Evolutionary conservation across 2,888 invertebrate species (phyloP).

Genomic region (Cancer borealis): DNA sequence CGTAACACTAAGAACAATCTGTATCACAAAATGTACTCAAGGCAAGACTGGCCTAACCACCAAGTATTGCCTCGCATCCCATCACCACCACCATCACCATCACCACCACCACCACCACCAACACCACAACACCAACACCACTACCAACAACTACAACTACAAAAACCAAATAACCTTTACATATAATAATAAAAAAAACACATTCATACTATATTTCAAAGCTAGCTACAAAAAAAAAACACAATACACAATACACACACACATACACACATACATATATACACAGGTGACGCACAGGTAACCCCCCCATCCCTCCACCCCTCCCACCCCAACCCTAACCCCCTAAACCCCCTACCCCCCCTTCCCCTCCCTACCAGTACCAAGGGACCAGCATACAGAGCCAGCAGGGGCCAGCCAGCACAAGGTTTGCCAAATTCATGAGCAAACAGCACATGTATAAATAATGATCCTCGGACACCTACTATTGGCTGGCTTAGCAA

Average conservation of each 20-base stretch:
- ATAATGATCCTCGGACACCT: not conserved
- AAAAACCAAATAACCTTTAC: not conserved
- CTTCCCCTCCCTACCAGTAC: not conserved
- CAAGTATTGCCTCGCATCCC: not conserved
- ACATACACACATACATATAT: not conserved
- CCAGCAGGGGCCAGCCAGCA: not conserved
- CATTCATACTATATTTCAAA: not conserved
- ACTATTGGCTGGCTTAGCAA: not conserved
- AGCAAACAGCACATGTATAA: constrained; percentile 29
- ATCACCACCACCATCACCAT: not conserved
- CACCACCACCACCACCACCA: not conserved
- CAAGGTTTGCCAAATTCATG: constrained; percentile 7
- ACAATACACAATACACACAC: constrained; percentile 34
- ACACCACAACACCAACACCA: not conserved
- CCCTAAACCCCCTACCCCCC: not conserved
- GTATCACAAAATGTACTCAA: not conserved
- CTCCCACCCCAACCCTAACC: not conserved
- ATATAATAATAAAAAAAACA: not conserved
- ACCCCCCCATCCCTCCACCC: not conserved
- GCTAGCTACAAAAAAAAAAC: not conserved
- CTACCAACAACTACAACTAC: not conserved
- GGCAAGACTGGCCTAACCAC: not conserved
- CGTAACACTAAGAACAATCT: not conserved
- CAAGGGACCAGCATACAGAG: not conserved
- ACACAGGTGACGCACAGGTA: not conserved